These are phyloP conservation scores for Megalops cyprinoides DNA, from an alignment of 2,797 vertebrate genomes.

Conservation along the genomic window DNA sequence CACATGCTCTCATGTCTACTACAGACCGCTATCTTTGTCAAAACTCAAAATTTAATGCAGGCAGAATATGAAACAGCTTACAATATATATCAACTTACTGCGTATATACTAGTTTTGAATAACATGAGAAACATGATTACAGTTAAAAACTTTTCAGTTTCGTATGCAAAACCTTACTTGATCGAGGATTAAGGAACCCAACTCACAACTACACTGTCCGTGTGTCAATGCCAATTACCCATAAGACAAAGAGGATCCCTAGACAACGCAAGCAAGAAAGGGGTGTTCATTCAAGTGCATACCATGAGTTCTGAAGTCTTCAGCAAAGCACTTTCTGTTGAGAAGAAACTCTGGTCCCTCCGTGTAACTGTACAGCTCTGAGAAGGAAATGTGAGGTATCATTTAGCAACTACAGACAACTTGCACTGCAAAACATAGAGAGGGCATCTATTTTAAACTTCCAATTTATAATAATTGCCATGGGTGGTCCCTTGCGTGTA, in stretches of 20 bases:
- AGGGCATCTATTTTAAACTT: neutral
- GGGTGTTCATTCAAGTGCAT: slow-evolving; percentile 34
- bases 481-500: neutral
- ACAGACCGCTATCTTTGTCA: too few relatives aligned
- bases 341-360: slow-evolving; percentile 94
- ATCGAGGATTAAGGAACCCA: neutral
- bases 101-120: neutral
- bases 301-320: slow-evolving; percentile 91
- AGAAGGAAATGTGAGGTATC: slow-evolving; percentile 25
- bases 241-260: neutral
- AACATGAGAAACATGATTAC: neutral
- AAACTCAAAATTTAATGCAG: too few relatives aligned
- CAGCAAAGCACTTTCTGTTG: slow-evolving; percentile 95
- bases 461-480: neutral
- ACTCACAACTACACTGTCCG: neutral
- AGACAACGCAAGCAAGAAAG: neutral
- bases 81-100: too few relatives aligned
- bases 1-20: too few relatives aligned
- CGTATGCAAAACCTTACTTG: neutral
- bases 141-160: neutral
- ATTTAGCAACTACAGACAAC: neutral
- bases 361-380: slow-evolving; percentile 97
- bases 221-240: neutral
- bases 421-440: neutral
- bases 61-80: too few relatives aligned